phyloP scores from a whole-genome alignment of 2,797 vertebrate species.

The Otolemur crassicaudatus region DNA sequence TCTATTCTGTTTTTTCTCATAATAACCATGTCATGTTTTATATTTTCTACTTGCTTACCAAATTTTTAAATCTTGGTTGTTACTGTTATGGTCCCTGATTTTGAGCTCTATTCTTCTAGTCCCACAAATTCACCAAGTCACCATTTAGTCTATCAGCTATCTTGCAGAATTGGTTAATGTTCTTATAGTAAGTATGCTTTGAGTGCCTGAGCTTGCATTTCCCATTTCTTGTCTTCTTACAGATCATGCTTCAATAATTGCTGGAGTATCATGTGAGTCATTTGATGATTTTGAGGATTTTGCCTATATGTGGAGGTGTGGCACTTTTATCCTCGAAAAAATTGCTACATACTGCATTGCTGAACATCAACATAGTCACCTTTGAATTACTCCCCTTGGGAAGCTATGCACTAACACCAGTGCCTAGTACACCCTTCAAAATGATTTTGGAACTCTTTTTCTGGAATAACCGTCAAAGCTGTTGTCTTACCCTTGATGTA shows the following conservation, averaged over 20 bases:
- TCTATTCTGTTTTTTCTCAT: neutral
- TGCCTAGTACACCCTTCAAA: no score
- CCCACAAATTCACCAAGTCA: neutral
- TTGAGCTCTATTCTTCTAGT: neutral
- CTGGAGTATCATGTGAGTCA: neutral
- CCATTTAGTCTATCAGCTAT: neutral
- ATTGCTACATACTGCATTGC: no score
- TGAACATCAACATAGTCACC: no score
- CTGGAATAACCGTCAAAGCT: no score
- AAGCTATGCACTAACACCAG: no score
- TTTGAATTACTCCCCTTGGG: no score
- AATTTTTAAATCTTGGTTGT: neutral
- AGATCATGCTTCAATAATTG: neutral
- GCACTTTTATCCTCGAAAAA: no score
- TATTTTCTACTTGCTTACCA: neutral
- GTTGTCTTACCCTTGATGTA: no score
- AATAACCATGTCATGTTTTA: neutral
- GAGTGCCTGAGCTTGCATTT: neutral
- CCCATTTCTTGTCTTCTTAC: neutral
- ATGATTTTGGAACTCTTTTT: no score
- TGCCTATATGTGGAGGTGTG: neutral
- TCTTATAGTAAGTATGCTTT: neutral
- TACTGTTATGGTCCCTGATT: neutral
- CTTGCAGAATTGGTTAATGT: neutral
- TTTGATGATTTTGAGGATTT: conserved; percentile 42